Conservation (phyloP, 2,888 invertebrate species). For the Caenorhabditis sp. region DNA sequence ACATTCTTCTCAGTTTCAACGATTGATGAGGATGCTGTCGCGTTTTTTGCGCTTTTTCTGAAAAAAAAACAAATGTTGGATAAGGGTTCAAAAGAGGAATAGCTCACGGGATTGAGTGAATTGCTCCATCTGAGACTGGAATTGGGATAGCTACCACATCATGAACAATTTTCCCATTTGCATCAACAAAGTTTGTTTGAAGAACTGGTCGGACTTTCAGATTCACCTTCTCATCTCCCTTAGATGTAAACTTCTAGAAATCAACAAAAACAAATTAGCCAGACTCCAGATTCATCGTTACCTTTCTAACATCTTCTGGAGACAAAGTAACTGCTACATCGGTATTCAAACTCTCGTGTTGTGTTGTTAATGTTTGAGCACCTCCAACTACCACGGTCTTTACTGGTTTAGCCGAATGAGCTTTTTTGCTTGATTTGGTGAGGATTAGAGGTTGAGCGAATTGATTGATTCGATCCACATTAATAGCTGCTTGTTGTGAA, state of each 20-base stretch:
- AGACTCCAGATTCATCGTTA: too few relatives aligned
- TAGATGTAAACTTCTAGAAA: slow-evolving; percentile 37
- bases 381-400: slow-evolving; percentile 16
- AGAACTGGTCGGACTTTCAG: slow-evolving; percentile 62
- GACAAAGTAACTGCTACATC: slow-evolving; percentile 12
- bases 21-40: slow-evolving; percentile 25
- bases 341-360: slow-evolving; percentile 10
- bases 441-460: slow-evolving; percentile 36
- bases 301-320: slow-evolving; percentile 36
- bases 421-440: slow-evolving; percentile 16
- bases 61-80: not conserved
- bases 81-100: not conserved
- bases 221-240: slow-evolving; percentile 51
- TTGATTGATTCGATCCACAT: slow-evolving; percentile 7
- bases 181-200: slow-evolving; percentile 66
- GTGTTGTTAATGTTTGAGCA: not conserved
- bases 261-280: not conserved
- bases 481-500: slow-evolving; percentile 27
- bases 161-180: slow-evolving; percentile 61
- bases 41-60: slow-evolving; percentile 37
- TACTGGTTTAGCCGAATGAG: slow-evolving; percentile 18
- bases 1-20: slow-evolving; percentile 40
- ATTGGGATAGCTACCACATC: slow-evolving; percentile 63
- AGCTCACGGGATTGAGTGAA: slow-evolving; percentile 34
- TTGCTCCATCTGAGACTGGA: slow-evolving; percentile 51